Evolutionary conservation across 2,888 invertebrate species (phyloP).

Genomic region (Cheilosia vulpina): DNA sequence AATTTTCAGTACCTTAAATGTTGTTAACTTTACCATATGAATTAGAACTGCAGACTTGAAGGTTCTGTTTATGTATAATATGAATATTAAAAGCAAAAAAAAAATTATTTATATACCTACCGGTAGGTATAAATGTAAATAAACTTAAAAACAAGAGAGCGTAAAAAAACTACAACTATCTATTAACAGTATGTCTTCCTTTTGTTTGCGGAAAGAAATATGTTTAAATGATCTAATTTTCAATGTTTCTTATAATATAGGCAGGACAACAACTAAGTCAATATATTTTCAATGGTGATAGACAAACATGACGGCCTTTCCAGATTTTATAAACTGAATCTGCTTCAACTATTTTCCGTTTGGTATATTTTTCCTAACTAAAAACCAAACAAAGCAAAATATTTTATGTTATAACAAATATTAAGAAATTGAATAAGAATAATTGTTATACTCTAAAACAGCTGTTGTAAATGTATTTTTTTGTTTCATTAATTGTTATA

Average conservation of each 20-base stretch:
- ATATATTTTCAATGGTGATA: constrained; percentile 34
- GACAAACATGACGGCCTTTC: constrained; percentile 35
- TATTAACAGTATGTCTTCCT: constrained; percentile 57
- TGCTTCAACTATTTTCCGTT: constrained; percentile 23
- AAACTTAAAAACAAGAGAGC: constrained; percentile 17
- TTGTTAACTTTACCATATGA: constrained; percentile 32
- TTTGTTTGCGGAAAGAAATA: constrained; percentile 28
- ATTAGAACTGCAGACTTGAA: constrained; percentile 21
- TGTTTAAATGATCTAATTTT: constrained; percentile 6
- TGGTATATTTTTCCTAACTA: constrained; percentile 22
- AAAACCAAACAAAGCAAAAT: neutral
- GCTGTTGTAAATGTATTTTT: no score
- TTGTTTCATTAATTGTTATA: no score
- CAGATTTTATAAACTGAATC: constrained; percentile 30
- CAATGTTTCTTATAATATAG: constrained; percentile 6
- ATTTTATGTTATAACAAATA: neutral
- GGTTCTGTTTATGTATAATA: constrained; percentile 19
- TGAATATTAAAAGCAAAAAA: constrained; percentile 14
- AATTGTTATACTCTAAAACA: neutral
- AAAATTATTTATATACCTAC: neutral
- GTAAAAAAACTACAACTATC: constrained; percentile 7
- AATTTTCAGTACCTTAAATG: constrained; percentile 47
- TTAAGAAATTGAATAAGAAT: neutral
- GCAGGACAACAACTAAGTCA: constrained; percentile 15
- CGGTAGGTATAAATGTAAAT: constrained; percentile 44